Evolutionary conservation across 2,888 invertebrate genomes (phyloP).

Genomic region (Tipula lateralis): DNA sequence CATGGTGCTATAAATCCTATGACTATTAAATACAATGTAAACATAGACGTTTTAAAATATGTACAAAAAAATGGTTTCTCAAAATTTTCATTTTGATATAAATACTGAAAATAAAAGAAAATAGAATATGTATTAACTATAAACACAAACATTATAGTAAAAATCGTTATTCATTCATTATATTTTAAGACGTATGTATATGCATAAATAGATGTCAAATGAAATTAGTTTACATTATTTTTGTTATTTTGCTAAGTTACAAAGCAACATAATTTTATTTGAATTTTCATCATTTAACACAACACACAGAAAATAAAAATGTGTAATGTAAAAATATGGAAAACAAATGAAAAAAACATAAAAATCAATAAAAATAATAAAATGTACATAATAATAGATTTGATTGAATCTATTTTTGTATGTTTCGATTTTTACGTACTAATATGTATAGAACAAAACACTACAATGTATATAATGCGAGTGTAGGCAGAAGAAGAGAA

Average conservation of each 20-base stretch:
- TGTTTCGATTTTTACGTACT: background rate
- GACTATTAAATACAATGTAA: conserved; percentile 84
- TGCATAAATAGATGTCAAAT: background rate
- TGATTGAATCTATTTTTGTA: background rate
- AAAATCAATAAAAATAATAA: background rate
- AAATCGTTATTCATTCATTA: background rate
- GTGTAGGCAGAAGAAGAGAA: too few species aligned
- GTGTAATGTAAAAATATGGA: background rate
- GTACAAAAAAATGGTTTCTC: conserved; percentile 95
- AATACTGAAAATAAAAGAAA: conserved; percentile 61
- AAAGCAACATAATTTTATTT: background rate
- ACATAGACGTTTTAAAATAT: conserved; percentile 91
- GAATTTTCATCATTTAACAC: background rate
- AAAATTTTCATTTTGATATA: conserved; percentile 77
- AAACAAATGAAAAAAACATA: background rate
- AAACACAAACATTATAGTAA: background rate
- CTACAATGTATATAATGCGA: too few species aligned
- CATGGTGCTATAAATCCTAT: conserved; percentile 86
- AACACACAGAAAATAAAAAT: background rate
- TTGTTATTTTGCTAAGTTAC: background rate
- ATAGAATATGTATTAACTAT: conserved; percentile 2
- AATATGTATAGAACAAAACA: background rate
- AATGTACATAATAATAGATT: background rate
- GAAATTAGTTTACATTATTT: background rate
- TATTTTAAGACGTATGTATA: background rate